A percentile compares a stretch with the other conserved stretches of the same genome.
phyloP scores from a whole-genome alignment of 2,797 vertebrate genomes.

The Sebastes trivittatus region DNA sequence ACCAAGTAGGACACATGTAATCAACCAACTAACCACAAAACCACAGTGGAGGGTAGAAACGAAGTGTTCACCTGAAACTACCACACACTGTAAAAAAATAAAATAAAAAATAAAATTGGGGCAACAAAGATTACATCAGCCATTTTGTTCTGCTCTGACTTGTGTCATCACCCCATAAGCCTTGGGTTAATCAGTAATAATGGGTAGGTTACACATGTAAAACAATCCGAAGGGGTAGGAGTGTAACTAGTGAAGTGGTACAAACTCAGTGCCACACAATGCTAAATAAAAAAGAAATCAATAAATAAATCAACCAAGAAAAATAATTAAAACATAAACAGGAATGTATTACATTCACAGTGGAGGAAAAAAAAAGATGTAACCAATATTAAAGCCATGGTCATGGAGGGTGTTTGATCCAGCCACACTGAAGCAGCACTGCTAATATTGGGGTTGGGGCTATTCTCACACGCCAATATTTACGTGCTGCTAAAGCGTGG shows the following conservation, averaged over 20 bases:
- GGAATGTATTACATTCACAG: conserved; percentile 19
- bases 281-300: conserved; percentile 5
- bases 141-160: conserved; percentile 30
- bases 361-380: not conserved
- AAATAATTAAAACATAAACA: conserved; percentile 3
- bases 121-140: conserved; percentile 21
- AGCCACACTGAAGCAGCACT: conserved; percentile 99
- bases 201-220: conserved; percentile 33
- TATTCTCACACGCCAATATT: conserved; percentile 97
- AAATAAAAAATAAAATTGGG: not conserved
- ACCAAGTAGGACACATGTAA: conserved; percentile 35
- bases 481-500: conserved; percentile 99
- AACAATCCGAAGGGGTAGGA: conserved; percentile 17
- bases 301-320: not conserved
- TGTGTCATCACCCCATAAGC: conserved; percentile 13
- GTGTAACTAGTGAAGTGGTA: conserved; percentile 33
- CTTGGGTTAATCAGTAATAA: conserved; percentile 59
- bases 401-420: conserved; percentile 78
- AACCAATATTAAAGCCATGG: conserved; percentile 50
- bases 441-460: conserved; percentile 96
- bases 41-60: conserved; percentile 12
- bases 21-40: conserved; percentile 50
- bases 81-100: not conserved
- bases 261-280: conserved; percentile 21
- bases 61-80: conserved; percentile 18